phyloP scores from a whole-genome alignment of 2,113 vertebrate species.

The Dasyprocta punctata region DNA sequence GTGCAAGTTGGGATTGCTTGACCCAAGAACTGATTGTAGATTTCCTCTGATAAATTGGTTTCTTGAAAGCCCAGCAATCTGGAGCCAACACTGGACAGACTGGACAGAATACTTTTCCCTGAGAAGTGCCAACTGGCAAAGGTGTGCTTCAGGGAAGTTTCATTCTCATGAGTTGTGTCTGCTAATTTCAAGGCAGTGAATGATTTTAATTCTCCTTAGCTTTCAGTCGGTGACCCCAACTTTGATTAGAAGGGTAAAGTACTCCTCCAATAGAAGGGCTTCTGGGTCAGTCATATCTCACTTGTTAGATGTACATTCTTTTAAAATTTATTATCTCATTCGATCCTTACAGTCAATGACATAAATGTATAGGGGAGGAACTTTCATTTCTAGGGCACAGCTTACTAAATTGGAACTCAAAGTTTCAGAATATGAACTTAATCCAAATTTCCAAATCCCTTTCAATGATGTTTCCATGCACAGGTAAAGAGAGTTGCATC shows the following conservation, averaged over 20 bases:
- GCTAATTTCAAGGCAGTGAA: neutral
- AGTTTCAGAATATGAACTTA: neutral
- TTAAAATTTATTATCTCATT: neutral
- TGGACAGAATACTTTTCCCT: neutral
- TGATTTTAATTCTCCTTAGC: neutral
- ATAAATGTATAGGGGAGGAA: neutral
- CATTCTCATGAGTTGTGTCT: neutral
- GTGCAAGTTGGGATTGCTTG: neutral
- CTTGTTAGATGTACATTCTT: neutral
- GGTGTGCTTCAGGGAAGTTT: neutral
- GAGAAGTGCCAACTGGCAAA: neutral
- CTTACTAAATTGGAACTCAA: neutral
- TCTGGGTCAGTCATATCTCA: neutral
- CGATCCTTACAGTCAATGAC: neutral
- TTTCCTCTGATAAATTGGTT: constrained; percentile 29
- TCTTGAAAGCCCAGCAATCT: neutral
- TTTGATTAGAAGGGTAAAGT: neutral
- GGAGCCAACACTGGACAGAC: neutral
- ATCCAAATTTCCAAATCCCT: neutral
- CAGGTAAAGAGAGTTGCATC: neutral
- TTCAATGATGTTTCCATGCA: neutral
- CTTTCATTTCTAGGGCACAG: neutral
- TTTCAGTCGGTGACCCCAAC: neutral
- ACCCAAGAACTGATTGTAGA: neutral
- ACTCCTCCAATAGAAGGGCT: neutral